Evolutionary conservation across 2,113 vertebrate genomes (phyloP), one percentile per base, ranked within the genome.

Genomic region (Vulpes ferrilata): DNA sequence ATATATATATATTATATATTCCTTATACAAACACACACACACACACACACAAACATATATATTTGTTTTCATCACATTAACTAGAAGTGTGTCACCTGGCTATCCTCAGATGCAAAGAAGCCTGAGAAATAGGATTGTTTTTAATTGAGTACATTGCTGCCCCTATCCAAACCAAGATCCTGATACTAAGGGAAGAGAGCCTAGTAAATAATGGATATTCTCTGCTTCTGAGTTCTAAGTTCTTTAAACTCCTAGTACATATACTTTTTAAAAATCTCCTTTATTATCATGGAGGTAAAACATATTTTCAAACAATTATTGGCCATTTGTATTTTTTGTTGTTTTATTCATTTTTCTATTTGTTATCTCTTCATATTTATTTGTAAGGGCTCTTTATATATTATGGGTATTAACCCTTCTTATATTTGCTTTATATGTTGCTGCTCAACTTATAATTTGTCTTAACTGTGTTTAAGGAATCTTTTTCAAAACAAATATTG

Each of bases 381-480:
- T 95, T 88, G 3, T 71, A 85, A 35, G 32, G 3, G 0, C 2
- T 93, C 4, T 79, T 60, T 84, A 3, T 48, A 51, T 71, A 81
- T 64, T 32, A 16, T 48, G 32, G 43, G 7, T 71, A 81, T 57
- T 92, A 84, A 93, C 71, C 12, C 0, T 73, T 25, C 12, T 71
- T 85, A 67, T 57, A 57, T 67, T 89, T 67, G 16, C 27, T 88
- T 65, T 62, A 48, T 30, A 15, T 43, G 25, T 65, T 62, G 12
- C 27, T 96, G 6, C 23, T 16, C 23, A 88, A 62, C n/a, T 71
- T 93, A 93, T 38, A 93, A 64, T 69, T 67, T 93, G n/a, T 59
- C 48, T 71, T 78, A 81, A 76, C 5, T 88, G 38, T 57, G 22
- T 32, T 97, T 51, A 78, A 88, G 20, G 6, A 88, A 76, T 53